These are phyloP conservation scores for Notamacropus eugenii DNA, from an alignment of 2,797 vertebrate genomes.

Conservation along the genomic window DNA sequence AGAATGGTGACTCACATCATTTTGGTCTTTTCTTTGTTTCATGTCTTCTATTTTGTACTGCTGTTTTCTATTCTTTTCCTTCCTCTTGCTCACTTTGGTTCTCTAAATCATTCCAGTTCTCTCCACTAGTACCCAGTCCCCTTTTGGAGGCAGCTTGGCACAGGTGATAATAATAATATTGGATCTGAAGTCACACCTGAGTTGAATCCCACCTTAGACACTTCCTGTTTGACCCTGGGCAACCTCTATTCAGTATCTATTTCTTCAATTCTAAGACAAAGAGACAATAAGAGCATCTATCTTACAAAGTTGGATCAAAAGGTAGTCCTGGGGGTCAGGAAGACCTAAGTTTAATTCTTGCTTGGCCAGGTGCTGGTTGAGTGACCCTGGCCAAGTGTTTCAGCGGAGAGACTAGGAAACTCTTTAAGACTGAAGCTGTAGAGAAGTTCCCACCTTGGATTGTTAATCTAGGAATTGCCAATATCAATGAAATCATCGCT, in stretches of 20 bases:
- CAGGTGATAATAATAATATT: not conserved
- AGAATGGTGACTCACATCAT: not conserved
- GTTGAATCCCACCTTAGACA: not conserved
- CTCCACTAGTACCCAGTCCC: not conserved
- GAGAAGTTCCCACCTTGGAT: not conserved
- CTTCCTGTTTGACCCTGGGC: not conserved
- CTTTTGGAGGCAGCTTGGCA: not conserved
- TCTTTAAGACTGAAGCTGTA: not conserved
- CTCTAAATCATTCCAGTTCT: not conserved
- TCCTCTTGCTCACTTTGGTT: not conserved
- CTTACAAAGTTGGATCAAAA: not conserved
- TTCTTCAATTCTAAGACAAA: not conserved
- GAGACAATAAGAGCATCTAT: not conserved
- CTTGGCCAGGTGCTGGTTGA: not conserved
- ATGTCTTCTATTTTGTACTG: not conserved
- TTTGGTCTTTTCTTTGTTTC: conserved; percentile 20
- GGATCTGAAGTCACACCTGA: not conserved
- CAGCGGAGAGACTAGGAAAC: not conserved
- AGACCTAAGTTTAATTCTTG: not conserved
- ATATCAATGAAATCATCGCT: not conserved
- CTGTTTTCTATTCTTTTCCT: not conserved
- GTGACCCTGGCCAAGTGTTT: not conserved
- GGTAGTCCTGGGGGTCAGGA: not conserved
- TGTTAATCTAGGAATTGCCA: not conserved
- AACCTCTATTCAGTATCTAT: not conserved